A percentile compares a stretch with the other conserved stretches of the same genome.
Conservation (phyloP, 1,140 invertebrate species). For the Drosophila lacertosa region DNA sequence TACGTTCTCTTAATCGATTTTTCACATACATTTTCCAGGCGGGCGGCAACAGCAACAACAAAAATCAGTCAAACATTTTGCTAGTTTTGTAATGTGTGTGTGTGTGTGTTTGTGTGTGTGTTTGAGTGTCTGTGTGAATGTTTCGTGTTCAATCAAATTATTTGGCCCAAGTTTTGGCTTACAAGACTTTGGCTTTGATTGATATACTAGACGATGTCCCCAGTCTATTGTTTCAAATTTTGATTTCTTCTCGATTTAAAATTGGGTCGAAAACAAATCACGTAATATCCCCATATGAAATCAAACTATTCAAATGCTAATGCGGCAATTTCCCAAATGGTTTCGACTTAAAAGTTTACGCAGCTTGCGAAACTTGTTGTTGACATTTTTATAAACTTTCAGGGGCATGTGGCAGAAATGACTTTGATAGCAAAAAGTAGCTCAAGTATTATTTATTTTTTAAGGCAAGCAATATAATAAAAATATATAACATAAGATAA, state of each 20-base stretch:
- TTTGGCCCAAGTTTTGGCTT: slow-evolving; percentile 36
- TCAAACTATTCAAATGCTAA: slow-evolving; percentile 57
- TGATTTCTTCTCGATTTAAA: slow-evolving; percentile 39
- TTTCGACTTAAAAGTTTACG: slow-evolving; percentile 45
- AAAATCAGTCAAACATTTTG: slow-evolving; percentile 31
- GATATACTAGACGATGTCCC: slow-evolving; percentile 70
- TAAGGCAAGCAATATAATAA: background rate
- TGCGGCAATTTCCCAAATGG: slow-evolving; percentile 47
- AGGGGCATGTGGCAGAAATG: slow-evolving; percentile 10
- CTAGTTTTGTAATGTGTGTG: slow-evolving; percentile 42
- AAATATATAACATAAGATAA: too few relatives aligned
- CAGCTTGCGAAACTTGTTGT: slow-evolving; percentile 43
- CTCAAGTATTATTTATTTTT: background rate
- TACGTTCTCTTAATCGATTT: slow-evolving; percentile 64
- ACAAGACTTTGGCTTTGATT: slow-evolving; percentile 56
- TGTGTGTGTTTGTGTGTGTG: slow-evolving; percentile 12
- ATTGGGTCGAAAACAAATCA: slow-evolving; percentile 50
- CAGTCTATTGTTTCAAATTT: slow-evolving; percentile 38
- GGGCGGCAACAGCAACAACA: slow-evolving; percentile 23
- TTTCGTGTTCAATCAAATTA: slow-evolving; percentile 39
- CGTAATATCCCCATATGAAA: slow-evolving; percentile 46
- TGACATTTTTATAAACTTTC: slow-evolving; percentile 26
- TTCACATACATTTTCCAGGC: slow-evolving; percentile 60
- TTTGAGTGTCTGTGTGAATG: slow-evolving; percentile 28
- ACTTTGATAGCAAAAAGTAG: background rate